phyloP scores from a whole-genome alignment of 2,797 vertebrate genomes.

The Podargus strigoides region DNA sequence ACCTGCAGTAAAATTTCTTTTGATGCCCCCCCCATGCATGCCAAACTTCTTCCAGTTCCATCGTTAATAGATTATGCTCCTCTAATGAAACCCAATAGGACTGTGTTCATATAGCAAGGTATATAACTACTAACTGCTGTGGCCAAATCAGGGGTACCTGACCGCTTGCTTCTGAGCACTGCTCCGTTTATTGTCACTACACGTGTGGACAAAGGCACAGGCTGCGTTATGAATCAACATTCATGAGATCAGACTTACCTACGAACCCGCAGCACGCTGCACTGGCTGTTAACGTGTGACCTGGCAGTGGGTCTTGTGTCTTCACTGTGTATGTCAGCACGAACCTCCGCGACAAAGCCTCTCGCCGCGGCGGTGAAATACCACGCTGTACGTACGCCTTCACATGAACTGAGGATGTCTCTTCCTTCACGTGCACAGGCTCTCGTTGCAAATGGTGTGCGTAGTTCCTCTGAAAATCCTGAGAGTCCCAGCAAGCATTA shows the following conservation, averaged over 20 bases:
- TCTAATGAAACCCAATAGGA: constrained; percentile 3
- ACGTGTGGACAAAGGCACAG: constrained; percentile 64
- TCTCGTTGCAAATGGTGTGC: background rate
- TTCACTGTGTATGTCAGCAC: background rate
- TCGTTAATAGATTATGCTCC: constrained; percentile 39
- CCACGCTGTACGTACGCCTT: background rate
- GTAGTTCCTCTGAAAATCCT: constrained; percentile 16
- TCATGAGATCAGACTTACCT: background rate
- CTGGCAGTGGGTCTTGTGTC: constrained; percentile 41
- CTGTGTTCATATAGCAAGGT: constrained; percentile 55
- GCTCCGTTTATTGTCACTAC: constrained; percentile 43
- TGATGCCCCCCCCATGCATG: constrained; percentile 69
- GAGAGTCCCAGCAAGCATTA: constrained; percentile 63
- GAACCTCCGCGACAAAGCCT: background rate
- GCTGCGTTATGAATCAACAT: constrained; percentile 23
- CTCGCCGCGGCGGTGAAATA: background rate
- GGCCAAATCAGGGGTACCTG: constrained; percentile 78
- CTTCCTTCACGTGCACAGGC: background rate
- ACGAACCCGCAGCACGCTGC: constrained; percentile 62
- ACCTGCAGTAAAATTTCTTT: constrained; percentile 56
- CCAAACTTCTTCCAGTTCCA: constrained; percentile 64
- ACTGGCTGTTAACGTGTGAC: constrained; percentile 26
- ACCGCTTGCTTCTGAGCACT: constrained; percentile 78
- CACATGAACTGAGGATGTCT: background rate
- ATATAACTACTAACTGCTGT: constrained; percentile 50